Conservation (phyloP, 2,888 invertebrate species). For the Spialia ferax region DNA sequence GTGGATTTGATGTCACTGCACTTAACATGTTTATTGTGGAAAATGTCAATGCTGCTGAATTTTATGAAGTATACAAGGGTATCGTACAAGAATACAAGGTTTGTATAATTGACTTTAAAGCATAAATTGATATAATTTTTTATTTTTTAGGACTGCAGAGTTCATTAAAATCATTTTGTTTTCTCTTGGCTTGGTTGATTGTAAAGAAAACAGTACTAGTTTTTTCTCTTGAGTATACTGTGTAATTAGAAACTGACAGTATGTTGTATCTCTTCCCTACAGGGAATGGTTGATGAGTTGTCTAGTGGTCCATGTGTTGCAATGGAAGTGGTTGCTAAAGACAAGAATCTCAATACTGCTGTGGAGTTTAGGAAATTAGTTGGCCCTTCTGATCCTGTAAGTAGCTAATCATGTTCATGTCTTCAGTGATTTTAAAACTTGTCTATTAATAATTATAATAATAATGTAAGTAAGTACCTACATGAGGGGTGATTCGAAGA, state of each 20-base stretch:
- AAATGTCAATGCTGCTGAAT: conserved; percentile 94
- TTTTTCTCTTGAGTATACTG: no score
- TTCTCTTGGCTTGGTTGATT: no score
- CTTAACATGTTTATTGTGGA: conserved; percentile 93
- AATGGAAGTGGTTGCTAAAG: conserved; percentile 92
- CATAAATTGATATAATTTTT: neutral
- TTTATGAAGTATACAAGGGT: conserved; percentile 97
- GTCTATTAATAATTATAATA: no score
- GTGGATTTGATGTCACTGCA: conserved; percentile 92
- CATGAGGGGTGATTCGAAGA: no score
- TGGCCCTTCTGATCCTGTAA: conserved; percentile 96
- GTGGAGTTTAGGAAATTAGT: conserved; percentile 93
- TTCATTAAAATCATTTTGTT: neutral
- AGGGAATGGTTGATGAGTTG: conserved; percentile 95
- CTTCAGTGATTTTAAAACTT: neutral
- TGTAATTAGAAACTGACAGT: no score
- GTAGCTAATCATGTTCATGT: conserved; percentile 50
- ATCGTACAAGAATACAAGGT: conserved; percentile 93
- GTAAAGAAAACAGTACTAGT: no score
- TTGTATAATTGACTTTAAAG: neutral
- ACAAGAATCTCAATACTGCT: conserved; percentile 87
- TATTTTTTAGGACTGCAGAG: neutral
- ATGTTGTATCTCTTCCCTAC: neutral
- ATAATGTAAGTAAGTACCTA: no score
- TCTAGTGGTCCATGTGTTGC: conserved; percentile 95